Base-by-base conservation (phyloP, 2,888 invertebrate genomes). In the Crocallis elinguaria region DNA sequence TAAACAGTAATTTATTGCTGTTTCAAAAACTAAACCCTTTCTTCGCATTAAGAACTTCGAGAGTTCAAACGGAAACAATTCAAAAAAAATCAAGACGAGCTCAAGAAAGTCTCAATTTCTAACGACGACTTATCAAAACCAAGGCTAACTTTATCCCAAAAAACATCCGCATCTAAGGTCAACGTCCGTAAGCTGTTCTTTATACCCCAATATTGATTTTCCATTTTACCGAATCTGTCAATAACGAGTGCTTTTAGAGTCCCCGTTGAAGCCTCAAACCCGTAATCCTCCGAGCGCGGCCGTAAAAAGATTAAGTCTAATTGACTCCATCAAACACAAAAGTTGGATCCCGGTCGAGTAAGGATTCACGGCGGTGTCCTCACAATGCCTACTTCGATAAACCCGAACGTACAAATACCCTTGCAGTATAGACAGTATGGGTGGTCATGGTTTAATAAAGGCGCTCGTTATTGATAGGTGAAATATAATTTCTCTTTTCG, bases 321-420 rank as follows among this genome's bases (percentile, higher is more conserved):
- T 57, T 60, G 54, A 43, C 41, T 50, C 43, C 49, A 58, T 60
- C 56, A 54, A 58, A 54, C 41, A 54, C 30, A 46, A 58, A 58
- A 57, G 50, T 59, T 37, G 46, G 49, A 49, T 53, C 57, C 36
- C 43, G 45, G 48, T 43, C 25, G 38, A 37, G 30, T 46, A 23
- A 21, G 19, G 21, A 37, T 43, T 35, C 41, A 19, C 36, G 19
- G 25, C 14, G 17, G 30, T 32, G 46, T 52, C 41, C 38, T 19
- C 5, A 46, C 45, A 52, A 46, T 46, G 46, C 45, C 41, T 36
- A 41, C 41, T 52, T 48, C 56, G 58, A 60, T 62, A 60, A 60
- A 50, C 32, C 50, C 43, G 38, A 43, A 50, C 56, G 49, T 30
- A 45, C 54, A 52, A 57, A 62, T 52, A 55, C 38, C 57, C 29